Conservation (phyloP, 2,888 invertebrate species). For the Thera obeliscata region DNA sequence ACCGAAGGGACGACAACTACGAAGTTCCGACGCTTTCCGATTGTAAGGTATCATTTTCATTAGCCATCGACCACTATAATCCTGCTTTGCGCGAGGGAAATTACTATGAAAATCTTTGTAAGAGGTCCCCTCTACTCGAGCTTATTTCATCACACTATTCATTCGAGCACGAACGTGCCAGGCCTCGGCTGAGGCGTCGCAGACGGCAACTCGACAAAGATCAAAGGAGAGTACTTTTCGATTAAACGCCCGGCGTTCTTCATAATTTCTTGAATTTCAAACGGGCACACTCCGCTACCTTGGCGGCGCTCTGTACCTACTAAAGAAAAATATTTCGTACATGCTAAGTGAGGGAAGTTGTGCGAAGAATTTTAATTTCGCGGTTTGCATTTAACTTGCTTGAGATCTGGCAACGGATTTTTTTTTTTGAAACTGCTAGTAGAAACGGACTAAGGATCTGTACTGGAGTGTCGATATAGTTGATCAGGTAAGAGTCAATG, state of each 20-base stretch:
- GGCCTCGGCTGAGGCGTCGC: slow-evolving; percentile 43
- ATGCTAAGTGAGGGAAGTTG: slow-evolving; percentile 9
- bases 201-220: slow-evolving; percentile 55
- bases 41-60: slow-evolving; percentile 37
- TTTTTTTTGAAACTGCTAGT: neutral
- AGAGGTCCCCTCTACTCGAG: slow-evolving; percentile 45
- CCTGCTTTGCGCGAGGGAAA: slow-evolving; percentile 44
- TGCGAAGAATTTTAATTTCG: slow-evolving; percentile 26
- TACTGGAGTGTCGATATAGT: too few relatives aligned
- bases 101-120: slow-evolving; percentile 46
- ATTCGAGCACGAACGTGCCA: slow-evolving; percentile 53
- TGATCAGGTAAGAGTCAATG: too few relatives aligned
- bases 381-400: neutral
- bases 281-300: slow-evolving; percentile 48
- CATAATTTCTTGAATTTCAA: slow-evolving; percentile 57
- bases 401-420: neutral
- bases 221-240: slow-evolving; percentile 61
- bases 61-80: slow-evolving; percentile 40
- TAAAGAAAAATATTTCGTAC: slow-evolving; percentile 26
- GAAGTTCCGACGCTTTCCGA: slow-evolving; percentile 10
- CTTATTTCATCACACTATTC: slow-evolving; percentile 54
- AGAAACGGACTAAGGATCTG: neutral
- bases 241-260: slow-evolving; percentile 56
- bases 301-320: slow-evolving; percentile 42
- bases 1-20: neutral